Base-by-base conservation (phyloP, 2,888 invertebrate species). In the Agrotis segetum region DNA sequence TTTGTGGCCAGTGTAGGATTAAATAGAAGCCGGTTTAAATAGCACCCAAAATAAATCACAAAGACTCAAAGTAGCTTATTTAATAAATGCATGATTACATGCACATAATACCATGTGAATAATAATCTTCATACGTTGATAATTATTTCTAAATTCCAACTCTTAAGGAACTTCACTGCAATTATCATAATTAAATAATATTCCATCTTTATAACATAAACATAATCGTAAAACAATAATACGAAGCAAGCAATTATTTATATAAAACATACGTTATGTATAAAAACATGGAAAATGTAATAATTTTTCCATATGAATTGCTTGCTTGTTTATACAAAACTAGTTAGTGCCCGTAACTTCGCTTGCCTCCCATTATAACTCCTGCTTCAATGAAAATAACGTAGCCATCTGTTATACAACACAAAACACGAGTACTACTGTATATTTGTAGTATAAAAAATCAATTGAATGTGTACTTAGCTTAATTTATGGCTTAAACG, bases 111-210 rank as follows among this genome's bases (percentile, higher is more conserved):
- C 11, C 24, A 56, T 65, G 13, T 13, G 49, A 46, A 56, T 53
- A 46, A 56, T n/a, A 40, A 1, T 40, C 40, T 40, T 24, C 4
- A 19, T 13, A 5, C 14, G 11, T 14, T 49, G 6, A 52, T 64
- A 52, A 40, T 11, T 56, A 72, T 61, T 79, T 65, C 40, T 49
- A 17, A 44, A 67, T 77, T 53, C 46, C 0, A 19, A 21, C n/a
- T n/a, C 50, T 44, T 16, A 46, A 53, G 64, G 77, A 69, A 69
- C 53, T 65, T 77, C 24, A 46, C 16, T n/a, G 56, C 24, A 77
- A 77, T 68, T 64, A 76, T 2, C 53, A 63, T 59, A n/a, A 16
- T 17, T 16, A 7, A 7, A 75, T 50, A 56, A 67, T 44, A 56
- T 75, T 47, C 40, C 55, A 76, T 60, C 44, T 19, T 19, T 16